Conservation (phyloP, 2,113 vertebrate species). For the Meleagris gallopavo region DNA sequence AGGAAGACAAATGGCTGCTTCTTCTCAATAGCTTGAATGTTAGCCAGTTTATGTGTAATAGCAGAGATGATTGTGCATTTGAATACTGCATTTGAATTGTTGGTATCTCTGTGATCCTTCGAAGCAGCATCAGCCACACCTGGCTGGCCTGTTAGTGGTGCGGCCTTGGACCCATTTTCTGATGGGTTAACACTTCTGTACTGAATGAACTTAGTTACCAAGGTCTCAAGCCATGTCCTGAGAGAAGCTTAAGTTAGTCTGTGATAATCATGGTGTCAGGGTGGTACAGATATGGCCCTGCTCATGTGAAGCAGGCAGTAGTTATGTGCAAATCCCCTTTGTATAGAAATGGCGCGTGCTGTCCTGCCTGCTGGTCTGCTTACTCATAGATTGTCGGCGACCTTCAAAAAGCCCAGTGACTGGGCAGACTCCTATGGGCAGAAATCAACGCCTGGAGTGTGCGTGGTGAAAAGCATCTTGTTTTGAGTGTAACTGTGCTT, state of each 20-base stretch:
- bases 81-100: background rate
- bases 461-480: background rate
- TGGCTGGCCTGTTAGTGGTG: background rate
- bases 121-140: accelerated
- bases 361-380: background rate
- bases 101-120: background rate
- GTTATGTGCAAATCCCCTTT: background rate
- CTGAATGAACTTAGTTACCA: background rate
- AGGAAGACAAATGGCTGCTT: background rate
- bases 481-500: background rate
- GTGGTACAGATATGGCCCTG: background rate
- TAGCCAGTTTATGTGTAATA: background rate
- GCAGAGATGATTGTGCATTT: background rate
- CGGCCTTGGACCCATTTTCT: accelerated
- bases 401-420: background rate
- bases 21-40: background rate
- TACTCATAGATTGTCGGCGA: background rate
- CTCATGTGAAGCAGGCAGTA: accelerated
- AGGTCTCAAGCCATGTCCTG: background rate
- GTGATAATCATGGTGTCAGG: background rate
- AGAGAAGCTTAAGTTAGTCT: background rate
- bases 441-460: background rate
- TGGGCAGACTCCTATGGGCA: background rate
- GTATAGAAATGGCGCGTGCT: background rate
- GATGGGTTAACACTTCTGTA: too few species aligned